Evolutionary conservation across 2,888 invertebrate genomes (phyloP).

Genomic region (Drosophila buzzatii): DNA sequence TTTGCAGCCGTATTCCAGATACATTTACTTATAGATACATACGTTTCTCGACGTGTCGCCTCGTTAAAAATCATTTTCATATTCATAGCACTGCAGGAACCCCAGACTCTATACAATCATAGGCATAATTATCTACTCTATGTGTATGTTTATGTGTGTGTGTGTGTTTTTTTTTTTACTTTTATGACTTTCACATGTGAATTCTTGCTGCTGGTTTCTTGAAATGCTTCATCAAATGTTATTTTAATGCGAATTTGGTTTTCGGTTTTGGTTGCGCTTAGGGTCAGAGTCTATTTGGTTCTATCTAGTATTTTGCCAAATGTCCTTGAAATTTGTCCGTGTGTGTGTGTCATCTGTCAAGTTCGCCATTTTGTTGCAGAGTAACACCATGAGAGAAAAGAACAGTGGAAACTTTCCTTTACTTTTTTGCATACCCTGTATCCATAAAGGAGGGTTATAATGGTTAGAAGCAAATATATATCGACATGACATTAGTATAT

Average conservation of each 20-base stretch:
- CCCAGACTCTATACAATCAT: conserved; percentile 29
- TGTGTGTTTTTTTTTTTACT: conserved; percentile 26
- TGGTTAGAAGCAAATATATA: not conserved
- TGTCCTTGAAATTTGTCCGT: conserved; percentile 55
- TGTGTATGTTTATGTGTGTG: conserved; percentile 12
- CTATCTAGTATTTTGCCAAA: conserved; percentile 43
- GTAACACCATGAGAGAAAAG: conserved; percentile 22
- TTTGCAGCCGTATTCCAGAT: conserved; percentile 24
- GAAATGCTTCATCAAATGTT: conserved; percentile 19
- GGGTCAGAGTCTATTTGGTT: conserved; percentile 15
- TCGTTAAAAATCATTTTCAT: conserved; percentile 72
- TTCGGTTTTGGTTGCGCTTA: conserved; percentile 17
- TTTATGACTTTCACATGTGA: conserved; percentile 64
- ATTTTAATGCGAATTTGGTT: conserved; percentile 46
- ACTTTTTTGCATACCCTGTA: conserved; percentile 7
- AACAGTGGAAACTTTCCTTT: not conserved
- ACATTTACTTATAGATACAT: conserved; percentile 21
- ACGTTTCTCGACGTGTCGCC: conserved; percentile 57
- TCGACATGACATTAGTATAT: too few species aligned
- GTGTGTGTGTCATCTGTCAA: conserved; percentile 42
- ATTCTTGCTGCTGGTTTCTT: conserved; percentile 21
- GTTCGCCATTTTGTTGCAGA: conserved; percentile 55
- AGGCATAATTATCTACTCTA: conserved; percentile 34
- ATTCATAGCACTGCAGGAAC: conserved; percentile 55
- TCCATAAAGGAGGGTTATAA: not conserved